Percentiles rank a stretch among this genome's conserved stretches.
phyloP scores from a whole-genome alignment of 2,797 vertebrate genomes.

The Karalla daura region DNA sequence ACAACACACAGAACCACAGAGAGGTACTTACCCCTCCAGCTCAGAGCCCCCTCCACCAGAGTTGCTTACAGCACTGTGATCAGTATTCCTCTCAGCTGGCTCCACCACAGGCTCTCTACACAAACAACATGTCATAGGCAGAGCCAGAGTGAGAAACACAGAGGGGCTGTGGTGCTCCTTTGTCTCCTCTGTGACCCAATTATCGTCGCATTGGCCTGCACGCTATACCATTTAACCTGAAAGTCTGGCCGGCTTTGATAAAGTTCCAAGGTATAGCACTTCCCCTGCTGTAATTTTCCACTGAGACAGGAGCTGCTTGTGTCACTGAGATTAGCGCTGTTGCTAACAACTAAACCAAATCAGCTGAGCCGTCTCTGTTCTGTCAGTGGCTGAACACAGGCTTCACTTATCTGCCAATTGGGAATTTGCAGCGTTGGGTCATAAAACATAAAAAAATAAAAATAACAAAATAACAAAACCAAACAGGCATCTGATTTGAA shows the following conservation, averaged over 20 bases:
- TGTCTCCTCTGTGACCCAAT: conserved; percentile 36
- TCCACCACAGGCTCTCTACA: conserved; percentile 40
- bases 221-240: conserved; percentile 31
- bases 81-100: conserved; percentile 70
- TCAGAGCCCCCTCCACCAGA: conserved; percentile 52
- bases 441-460: conserved; percentile 24
- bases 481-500: not conserved
- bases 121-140: conserved; percentile 56
- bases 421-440: conserved; percentile 42
- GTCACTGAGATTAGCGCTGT: conserved; percentile 69
- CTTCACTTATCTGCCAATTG: conserved; percentile 36
- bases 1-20: conserved; percentile 12
- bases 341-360: conserved; percentile 77
- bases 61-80: conserved; percentile 60
- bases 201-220: conserved; percentile 28
- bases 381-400: conserved; percentile 48
- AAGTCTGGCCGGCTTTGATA: conserved; percentile 47
- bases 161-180: conserved; percentile 31
- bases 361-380: conserved; percentile 69
- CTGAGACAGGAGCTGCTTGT: conserved; percentile 61
- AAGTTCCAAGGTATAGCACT: conserved; percentile 43
- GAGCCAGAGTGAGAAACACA: conserved; percentile 55
- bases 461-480: conserved; percentile 2
- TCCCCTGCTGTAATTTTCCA: conserved; percentile 78
- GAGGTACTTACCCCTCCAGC: conserved; percentile 74